These are phyloP conservation scores for Mesochorus sp. DNA, from an alignment of 2,888 invertebrate genomes.

Conservation along the genomic window DNA sequence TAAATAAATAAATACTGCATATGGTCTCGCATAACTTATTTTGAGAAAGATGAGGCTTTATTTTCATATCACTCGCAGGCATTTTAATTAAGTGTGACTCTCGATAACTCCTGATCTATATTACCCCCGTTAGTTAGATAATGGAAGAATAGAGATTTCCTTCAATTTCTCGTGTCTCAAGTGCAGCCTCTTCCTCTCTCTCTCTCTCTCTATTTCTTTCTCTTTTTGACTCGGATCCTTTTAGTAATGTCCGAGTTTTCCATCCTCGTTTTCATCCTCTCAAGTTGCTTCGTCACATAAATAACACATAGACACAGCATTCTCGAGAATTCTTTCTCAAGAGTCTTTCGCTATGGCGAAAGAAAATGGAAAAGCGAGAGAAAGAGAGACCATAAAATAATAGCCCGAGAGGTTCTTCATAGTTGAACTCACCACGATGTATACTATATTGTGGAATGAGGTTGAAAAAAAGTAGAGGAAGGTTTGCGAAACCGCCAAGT, in stretches of 20 bases:
- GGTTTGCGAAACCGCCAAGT: conserved; percentile 25
- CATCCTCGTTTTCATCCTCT: not conserved
- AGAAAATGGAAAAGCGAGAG: too few relatives aligned
- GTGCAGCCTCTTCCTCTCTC: not conserved
- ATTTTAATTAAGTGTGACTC: too few relatives aligned
- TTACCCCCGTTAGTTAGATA: not conserved
- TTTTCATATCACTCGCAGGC: too few relatives aligned
- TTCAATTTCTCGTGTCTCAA: conserved; percentile 19
- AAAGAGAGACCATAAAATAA: conserved; percentile 57
- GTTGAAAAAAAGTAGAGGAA: conserved; percentile 13
- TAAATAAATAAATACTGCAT: too few relatives aligned
- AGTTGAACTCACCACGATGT: conserved; percentile 16
- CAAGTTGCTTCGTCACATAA: not conserved
- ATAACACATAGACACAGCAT: not conserved
- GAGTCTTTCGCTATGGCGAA: conserved; percentile 4
- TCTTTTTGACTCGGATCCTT: not conserved
- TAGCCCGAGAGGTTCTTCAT: conserved; percentile 46
- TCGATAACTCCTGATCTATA: not conserved
- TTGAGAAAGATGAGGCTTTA: not conserved
- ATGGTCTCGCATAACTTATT: not conserved
- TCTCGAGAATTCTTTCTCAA: conserved; percentile 44
- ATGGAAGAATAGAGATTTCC: not conserved
- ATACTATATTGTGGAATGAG: not conserved
- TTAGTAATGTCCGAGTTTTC: conserved; percentile 11
- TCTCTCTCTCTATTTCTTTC: not conserved